These are phyloP conservation scores for Zeus faber DNA, from an alignment of 2,113 vertebrate species.

Conservation along the genomic window DNA sequence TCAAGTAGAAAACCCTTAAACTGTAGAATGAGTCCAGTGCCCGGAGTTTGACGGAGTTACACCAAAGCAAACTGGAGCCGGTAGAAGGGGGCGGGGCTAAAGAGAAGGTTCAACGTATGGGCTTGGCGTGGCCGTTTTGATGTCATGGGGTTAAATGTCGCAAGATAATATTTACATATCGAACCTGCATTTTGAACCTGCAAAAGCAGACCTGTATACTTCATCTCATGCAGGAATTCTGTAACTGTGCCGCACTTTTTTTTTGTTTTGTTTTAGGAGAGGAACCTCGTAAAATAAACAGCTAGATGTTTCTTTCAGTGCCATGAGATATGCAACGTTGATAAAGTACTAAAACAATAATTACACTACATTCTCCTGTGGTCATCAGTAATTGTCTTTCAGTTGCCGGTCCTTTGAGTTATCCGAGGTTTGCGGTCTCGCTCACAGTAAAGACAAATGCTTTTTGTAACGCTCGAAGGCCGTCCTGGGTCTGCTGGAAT, in stretches of 20 bases:
- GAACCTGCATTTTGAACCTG: slow-evolving; percentile 20
- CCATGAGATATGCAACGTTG: slow-evolving; percentile 62
- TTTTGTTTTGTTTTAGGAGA: slow-evolving; percentile 23
- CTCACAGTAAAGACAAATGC: background rate
- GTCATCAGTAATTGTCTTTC: slow-evolving; percentile 12
- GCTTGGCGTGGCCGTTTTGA: slow-evolving; percentile 3
- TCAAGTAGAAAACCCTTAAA: slow-evolving; percentile 22
- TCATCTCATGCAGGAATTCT: background rate
- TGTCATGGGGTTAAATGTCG: slow-evolving; percentile 18
- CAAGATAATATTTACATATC: slow-evolving; percentile 12
- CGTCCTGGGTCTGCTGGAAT: slow-evolving; percentile 5
- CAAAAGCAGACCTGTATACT: slow-evolving; percentile 12
- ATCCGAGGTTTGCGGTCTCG: background rate
- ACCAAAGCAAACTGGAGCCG: slow-evolving; percentile 50
- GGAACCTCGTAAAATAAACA: slow-evolving; percentile 40
- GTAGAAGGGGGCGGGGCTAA: background rate
- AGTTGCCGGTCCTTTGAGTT: background rate
- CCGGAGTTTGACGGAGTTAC: slow-evolving; percentile 36
- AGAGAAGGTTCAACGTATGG: background rate
- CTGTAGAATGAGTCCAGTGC: slow-evolving; percentile 15
- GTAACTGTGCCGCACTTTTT: slow-evolving; percentile 36
- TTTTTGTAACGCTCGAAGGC: background rate
- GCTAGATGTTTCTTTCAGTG: slow-evolving; percentile 50
- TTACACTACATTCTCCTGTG: background rate
- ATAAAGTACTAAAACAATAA: slow-evolving; percentile 26